Evolutionary conservation across 2,888 invertebrate species (phyloP).

Genomic region (Campoplex nolae): DNA sequence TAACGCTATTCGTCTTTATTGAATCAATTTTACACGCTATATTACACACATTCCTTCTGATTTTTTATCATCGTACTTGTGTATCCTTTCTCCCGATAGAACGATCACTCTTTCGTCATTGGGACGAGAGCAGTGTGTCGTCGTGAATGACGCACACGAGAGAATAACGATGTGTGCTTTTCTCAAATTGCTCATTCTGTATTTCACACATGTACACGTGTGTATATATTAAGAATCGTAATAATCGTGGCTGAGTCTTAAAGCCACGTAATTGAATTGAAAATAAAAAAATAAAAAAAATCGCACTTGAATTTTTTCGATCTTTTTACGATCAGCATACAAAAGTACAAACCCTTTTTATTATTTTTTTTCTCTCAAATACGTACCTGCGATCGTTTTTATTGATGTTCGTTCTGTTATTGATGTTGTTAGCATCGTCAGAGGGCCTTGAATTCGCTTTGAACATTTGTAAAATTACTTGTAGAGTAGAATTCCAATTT

Average conservation of each 20-base stretch:
- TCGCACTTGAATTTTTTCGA: conserved; percentile 2
- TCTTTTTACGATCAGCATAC: conserved; percentile 18
- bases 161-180: background rate
- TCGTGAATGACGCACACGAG: conserved; percentile 39
- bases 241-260: background rate
- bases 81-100: conserved; percentile 22
- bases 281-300: background rate
- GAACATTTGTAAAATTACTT: background rate
- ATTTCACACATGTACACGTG: too few relatives aligned
- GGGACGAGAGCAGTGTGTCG: conserved; percentile 26
- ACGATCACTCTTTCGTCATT: conserved; percentile 40
- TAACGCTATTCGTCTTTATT: conserved; percentile 31
- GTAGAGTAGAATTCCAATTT: background rate
- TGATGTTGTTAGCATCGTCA: background rate
- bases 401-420: background rate
- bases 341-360: conserved; percentile 50
- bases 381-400: too few relatives aligned
- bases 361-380: background rate
- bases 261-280: conserved; percentile 14
- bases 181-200: conserved; percentile 21
- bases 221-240: background rate
- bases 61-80: conserved; percentile 34
- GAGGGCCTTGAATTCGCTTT: background rate
- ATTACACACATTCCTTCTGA: conserved; percentile 52
- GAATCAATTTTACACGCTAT: conserved; percentile 32